Evolutionary conservation across 2,797 vertebrate species (phyloP).

Genomic region (Danionella dracula): DNA sequence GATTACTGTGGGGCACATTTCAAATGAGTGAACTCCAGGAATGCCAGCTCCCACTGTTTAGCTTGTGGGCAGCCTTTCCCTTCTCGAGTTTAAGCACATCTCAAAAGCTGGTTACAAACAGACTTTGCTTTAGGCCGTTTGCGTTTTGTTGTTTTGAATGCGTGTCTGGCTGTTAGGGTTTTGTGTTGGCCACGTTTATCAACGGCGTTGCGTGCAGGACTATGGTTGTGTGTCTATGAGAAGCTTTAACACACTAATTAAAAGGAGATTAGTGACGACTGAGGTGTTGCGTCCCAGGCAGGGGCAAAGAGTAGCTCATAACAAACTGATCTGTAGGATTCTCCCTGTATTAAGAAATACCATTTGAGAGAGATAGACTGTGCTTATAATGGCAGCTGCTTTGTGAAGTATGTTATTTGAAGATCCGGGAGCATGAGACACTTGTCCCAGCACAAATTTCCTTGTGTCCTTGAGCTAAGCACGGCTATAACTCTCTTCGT

Average conservation of each 20-base stretch:
- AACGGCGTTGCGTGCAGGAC: slow-evolving; percentile 4
- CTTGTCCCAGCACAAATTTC: slow-evolving; percentile 14
- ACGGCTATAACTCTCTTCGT: slow-evolving; percentile 14
- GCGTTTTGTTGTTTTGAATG: slow-evolving; percentile 4
- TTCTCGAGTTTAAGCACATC: slow-evolving; percentile 1
- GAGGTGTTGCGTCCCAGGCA: slow-evolving; percentile 12
- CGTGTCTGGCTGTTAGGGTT: not conserved
- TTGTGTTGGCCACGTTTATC: slow-evolving; percentile 5
- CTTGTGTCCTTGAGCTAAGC: slow-evolving; percentile 22
- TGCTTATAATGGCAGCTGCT: too few relatives aligned
- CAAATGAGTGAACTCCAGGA: slow-evolving; percentile 59
- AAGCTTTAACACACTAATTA: slow-evolving; percentile 24
- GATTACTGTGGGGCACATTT: slow-evolving; percentile 61
- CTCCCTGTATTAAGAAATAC: too few relatives aligned
- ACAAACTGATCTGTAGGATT: slow-evolving; percentile 3
- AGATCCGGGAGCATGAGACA: not conserved
- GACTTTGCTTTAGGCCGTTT: slow-evolving; percentile 1
- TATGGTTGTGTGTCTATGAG: not conserved
- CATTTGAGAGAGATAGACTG: too few relatives aligned
- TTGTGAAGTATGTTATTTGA: not conserved
- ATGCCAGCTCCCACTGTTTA: slow-evolving; percentile 66
- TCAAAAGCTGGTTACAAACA: not conserved
- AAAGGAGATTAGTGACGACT: slow-evolving; percentile 37
- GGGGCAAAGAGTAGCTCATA: slow-evolving; percentile 29
- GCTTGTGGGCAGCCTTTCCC: slow-evolving; percentile 39